A percentile compares a stretch with the other conserved stretches of the same genome.
Evolutionary conservation across 2,797 vertebrate species (phyloP).

Genomic region (Rachycentron canadum): DNA sequence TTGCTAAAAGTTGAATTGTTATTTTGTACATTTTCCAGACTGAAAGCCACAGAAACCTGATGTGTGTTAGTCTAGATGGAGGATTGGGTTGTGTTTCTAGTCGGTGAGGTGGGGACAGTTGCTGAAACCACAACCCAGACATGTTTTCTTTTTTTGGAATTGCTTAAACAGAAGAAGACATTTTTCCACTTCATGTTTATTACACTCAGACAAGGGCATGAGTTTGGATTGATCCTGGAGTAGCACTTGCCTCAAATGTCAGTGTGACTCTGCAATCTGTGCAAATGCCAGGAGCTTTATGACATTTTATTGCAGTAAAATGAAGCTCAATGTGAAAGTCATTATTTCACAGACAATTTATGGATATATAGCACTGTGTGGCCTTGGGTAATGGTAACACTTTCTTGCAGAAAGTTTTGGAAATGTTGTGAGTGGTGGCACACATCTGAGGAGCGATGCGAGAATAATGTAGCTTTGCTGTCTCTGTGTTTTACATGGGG

Average conservation of each 20-base stretch:
- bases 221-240: slow-evolving; percentile 58
- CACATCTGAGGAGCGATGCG: slow-evolving; percentile 36
- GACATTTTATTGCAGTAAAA: slow-evolving; percentile 44
- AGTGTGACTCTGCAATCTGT: slow-evolving; percentile 33
- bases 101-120: slow-evolving; percentile 69
- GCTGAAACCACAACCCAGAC: slow-evolving; percentile 68
- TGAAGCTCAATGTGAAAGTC: slow-evolving; percentile 43
- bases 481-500: slow-evolving; percentile 36
- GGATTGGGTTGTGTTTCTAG: slow-evolving; percentile 65
- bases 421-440: too few species aligned
- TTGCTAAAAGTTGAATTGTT: slow-evolving; percentile 24
- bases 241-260: slow-evolving; percentile 47
- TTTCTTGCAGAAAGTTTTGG: slow-evolving; percentile 41
- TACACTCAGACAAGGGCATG: slow-evolving; percentile 50
- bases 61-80: slow-evolving; percentile 32
- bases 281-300: slow-evolving; percentile 59
- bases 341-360: slow-evolving; percentile 59
- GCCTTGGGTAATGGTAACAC: slow-evolving; percentile 43
- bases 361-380: slow-evolving; percentile 30
- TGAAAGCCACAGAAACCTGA: slow-evolving; percentile 33
- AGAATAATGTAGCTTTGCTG: slow-evolving; percentile 41
- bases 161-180: slow-evolving; percentile 61
- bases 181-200: slow-evolving; percentile 60
- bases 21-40: slow-evolving; percentile 19
- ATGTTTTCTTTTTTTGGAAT: slow-evolving; percentile 59